Base-by-base conservation (phyloP, 2,888 invertebrate species). In the Sturmia bella region DNA sequence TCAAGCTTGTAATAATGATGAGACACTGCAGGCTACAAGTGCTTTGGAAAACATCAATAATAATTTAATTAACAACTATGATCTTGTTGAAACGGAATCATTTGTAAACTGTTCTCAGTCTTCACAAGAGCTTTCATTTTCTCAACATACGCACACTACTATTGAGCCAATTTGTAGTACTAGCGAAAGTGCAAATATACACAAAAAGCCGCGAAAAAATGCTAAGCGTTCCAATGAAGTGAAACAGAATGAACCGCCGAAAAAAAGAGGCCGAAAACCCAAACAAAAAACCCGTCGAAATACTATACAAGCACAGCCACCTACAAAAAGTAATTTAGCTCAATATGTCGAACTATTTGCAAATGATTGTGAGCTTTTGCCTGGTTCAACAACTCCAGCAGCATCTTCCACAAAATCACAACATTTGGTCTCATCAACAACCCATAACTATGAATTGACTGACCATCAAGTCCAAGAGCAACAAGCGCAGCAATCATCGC, bases 321-420 rank as follows among this genome's bases (percentile, higher is more conserved):
- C 77, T 3, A 82, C 78, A 5, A 87, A 87, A 68, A 86, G 87
- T 43, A 86, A 86, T 66, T 75, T 87, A n/a, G 87, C 86, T 11
- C 85, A 85, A 45, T 87, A 86, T 61, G 86, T 87, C 9, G 86
- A 87, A 70, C 80, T 84, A 66, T 87, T 87, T 76, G 80, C 83
- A 3, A 85, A 84, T 41, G 83, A 83, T 43, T 84, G 84, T 39
- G 83, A 83, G 15, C 5, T 66, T 2, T 61, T 78, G 24, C 72
- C 81, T 4, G 85, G 84, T 12, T 84, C 85, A 21, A 19, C 75
- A 27, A 84, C 86, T 2, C 85, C 86, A 1, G 84, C 85, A 6
- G 82, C 85, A n/a, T 84, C 86, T 24, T 85, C 85, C 3, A 83
- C 79, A 7, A 69, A 75, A 45, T 84, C 84, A 2, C 84, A 83